phyloP scores from a whole-genome alignment of 2,888 invertebrate species.

The Leucoptera coffeella region DNA sequence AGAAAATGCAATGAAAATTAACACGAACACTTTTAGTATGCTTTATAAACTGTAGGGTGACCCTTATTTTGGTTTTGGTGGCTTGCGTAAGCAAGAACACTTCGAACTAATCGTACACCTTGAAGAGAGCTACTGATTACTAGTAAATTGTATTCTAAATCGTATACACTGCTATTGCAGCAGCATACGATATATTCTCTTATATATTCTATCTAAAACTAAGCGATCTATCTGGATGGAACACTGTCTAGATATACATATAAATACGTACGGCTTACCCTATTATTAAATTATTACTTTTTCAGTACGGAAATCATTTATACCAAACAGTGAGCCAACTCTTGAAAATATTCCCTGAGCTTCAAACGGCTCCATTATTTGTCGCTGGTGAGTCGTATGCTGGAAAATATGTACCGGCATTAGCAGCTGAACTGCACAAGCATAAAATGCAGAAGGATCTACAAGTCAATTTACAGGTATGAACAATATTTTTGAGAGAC shows the following conservation, averaged over 20 bases:
- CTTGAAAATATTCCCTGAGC: slow-evolving; percentile 31
- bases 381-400: slow-evolving; percentile 47
- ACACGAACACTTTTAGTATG: no score
- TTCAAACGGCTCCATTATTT: slow-evolving; percentile 35
- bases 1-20: no score
- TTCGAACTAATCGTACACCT: not conserved
- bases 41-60: no score
- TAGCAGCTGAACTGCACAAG: slow-evolving; percentile 29
- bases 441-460: slow-evolving; percentile 9
- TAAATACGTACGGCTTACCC: not conserved
- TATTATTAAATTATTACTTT: not conserved
- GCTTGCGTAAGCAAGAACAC: no score
- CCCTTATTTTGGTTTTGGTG: no score
- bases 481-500: no score
- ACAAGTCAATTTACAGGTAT: slow-evolving; percentile 13
- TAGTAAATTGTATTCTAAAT: not conserved
- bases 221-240: not conserved
- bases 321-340: slow-evolving; percentile 30
- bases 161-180: not conserved
- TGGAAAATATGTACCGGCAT: slow-evolving; percentile 25
- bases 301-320: slow-evolving; percentile 35
- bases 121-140: no score
- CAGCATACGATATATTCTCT: no score
- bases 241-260: no score
- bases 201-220: not conserved